Evolutionary conservation across 1,140 invertebrate species (phyloP).

Genomic region (Orchestia grillus): DNA sequence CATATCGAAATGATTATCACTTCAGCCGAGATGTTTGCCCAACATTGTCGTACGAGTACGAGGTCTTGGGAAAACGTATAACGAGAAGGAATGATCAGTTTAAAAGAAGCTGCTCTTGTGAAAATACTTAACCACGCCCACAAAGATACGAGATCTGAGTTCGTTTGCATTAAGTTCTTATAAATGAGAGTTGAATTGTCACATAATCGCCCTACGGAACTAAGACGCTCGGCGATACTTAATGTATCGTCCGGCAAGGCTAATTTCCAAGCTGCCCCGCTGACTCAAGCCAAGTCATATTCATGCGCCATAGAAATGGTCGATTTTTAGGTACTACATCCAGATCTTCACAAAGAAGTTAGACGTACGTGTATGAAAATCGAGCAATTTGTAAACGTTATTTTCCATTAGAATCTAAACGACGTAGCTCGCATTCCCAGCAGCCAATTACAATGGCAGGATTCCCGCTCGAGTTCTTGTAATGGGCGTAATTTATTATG

Average conservation of each 20-base stretch:
- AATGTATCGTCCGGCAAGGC: background rate
- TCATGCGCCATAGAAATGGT: background rate
- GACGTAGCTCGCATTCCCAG: constrained; percentile 33
- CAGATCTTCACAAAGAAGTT: background rate
- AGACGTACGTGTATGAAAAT: constrained; percentile 13
- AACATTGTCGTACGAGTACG: background rate
- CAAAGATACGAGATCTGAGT: background rate
- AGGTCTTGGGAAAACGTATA: background rate
- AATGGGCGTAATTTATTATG: constrained; percentile 30
- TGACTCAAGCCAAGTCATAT: background rate
- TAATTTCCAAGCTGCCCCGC: background rate
- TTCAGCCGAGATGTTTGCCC: background rate
- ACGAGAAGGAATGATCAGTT: background rate
- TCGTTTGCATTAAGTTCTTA: background rate
- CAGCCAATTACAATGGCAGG: constrained; percentile 38
- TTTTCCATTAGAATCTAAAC: constrained; percentile 17
- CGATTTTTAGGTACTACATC: background rate
- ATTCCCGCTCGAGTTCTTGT: constrained; percentile 40
- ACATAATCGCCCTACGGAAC: background rate
- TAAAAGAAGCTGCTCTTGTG: background rate
- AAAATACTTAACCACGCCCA: background rate
- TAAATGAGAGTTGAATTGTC: background rate
- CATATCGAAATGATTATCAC: background rate
- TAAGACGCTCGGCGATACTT: background rate
- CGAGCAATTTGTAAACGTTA: constrained; percentile 46